Evolutionary conservation across 2,797 vertebrate genomes (phyloP).

Genomic region (Sebastes cheni): DNA sequence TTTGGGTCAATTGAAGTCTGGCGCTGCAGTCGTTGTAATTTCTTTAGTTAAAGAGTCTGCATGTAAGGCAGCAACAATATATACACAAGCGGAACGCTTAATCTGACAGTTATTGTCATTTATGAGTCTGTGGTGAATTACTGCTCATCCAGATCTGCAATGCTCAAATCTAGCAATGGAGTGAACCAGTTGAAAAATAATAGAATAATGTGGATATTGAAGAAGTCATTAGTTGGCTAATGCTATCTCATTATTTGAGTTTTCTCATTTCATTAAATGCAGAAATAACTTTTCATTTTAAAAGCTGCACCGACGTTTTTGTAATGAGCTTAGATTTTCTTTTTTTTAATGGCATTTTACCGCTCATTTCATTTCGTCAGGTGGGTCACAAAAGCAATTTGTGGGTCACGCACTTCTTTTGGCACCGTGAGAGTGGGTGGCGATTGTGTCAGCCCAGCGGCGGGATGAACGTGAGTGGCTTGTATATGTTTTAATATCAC

Average conservation of each 20-base stretch:
- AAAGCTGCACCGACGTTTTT: conserved; percentile 33
- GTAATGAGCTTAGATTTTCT: conserved; percentile 51
- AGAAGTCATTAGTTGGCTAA: conserved; percentile 43
- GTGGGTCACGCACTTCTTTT: conserved; percentile 48
- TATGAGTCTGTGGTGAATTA: conserved; percentile 44
- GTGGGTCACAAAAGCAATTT: conserved; percentile 74
- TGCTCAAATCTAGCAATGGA: conserved; percentile 18
- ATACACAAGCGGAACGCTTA: conserved; percentile 27
- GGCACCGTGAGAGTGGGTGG: conserved; percentile 18
- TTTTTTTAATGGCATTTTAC: conserved; percentile 54
- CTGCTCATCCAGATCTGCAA: conserved; percentile 30
- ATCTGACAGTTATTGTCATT: conserved; percentile 56
- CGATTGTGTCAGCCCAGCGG: conserved; percentile 49
- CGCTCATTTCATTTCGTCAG: conserved; percentile 66
- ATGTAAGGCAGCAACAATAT: conserved; percentile 20
- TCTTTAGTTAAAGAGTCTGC: conserved; percentile 45
- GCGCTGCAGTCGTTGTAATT: conserved; percentile 42
- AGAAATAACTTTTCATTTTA: conserved; percentile 53
- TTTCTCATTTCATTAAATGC: conserved; percentile 59
- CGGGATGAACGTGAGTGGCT: conserved; percentile 72
- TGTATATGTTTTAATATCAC: conserved; percentile 89
- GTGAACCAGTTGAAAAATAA: conserved; percentile 21
- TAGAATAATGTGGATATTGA: conserved; percentile 32
- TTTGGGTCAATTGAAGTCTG: conserved; percentile 40
- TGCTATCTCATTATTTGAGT: conserved; percentile 50